Percentiles rank a stretch among this genome's conserved stretches.
These are phyloP conservation scores for Ptychobarbus kaznakovi DNA, from an alignment of 2,797 vertebrate genomes.

Conservation along the genomic window DNA sequence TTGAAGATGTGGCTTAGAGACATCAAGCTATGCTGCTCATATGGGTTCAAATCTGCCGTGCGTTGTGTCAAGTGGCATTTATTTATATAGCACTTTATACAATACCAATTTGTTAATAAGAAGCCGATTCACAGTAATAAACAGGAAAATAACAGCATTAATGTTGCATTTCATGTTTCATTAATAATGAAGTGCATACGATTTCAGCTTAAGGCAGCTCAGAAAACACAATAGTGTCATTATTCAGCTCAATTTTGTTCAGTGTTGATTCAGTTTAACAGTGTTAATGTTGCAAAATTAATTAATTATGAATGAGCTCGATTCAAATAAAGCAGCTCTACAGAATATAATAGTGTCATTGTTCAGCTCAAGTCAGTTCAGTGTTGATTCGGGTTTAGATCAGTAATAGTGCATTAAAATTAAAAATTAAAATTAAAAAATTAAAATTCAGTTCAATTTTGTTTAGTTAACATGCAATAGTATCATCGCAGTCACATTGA, in stretches of 20 bases:
- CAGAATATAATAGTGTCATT: background rate
- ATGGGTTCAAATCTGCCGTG: background rate
- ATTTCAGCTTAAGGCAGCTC: background rate
- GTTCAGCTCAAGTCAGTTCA: background rate
- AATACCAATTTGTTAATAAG: background rate
- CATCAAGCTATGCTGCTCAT: background rate
- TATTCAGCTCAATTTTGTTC: background rate
- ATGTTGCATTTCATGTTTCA: background rate
- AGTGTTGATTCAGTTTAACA: background rate
- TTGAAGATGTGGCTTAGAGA: background rate
- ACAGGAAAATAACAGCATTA: background rate
- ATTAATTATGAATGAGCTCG: background rate
- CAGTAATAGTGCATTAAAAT: background rate
- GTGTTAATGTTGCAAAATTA: too few relatives aligned
- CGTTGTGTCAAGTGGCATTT: background rate
- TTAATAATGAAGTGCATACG: background rate
- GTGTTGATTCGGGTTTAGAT: background rate
- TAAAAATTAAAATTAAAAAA: too few relatives aligned
- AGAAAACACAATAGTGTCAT: background rate
- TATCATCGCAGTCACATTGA: background rate
- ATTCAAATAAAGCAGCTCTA: background rate
- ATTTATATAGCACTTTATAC: background rate
- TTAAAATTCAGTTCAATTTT: background rate
- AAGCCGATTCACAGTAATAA: background rate
- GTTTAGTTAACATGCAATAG: background rate